These are phyloP conservation scores for Hermaeophaga mercurialis DNA, from an alignment of 2,888 invertebrate genomes.

Conservation along the genomic window DNA sequence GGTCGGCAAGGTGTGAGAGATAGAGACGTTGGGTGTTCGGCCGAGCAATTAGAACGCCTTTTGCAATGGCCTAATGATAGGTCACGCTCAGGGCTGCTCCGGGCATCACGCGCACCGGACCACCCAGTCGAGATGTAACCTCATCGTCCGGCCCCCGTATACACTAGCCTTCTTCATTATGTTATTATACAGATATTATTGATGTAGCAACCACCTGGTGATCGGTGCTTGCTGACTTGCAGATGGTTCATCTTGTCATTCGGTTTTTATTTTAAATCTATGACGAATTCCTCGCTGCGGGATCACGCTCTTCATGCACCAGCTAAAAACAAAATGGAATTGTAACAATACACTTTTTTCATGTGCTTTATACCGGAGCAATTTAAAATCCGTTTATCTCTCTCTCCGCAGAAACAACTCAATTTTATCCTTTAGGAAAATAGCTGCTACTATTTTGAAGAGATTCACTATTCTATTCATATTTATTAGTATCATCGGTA, in stretches of 20 bases:
- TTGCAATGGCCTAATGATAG: conserved; percentile 60
- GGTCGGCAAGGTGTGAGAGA: conserved; percentile 52
- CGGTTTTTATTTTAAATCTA: conserved; percentile 30
- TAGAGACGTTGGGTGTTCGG: conserved; percentile 56
- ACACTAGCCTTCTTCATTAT: conserved; percentile 49
- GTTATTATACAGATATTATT: conserved; percentile 55
- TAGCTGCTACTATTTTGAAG: too few relatives aligned
- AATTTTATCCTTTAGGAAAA: too few relatives aligned
- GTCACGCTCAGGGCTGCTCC: conserved; percentile 52
- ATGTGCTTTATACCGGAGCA: too few relatives aligned
- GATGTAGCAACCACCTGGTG: conserved; percentile 52
- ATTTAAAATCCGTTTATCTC: conserved; percentile 4
- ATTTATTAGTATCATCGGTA: too few relatives aligned
- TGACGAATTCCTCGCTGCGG: conserved; percentile 26
- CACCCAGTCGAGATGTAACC: conserved; percentile 50
- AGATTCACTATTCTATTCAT: too few relatives aligned
- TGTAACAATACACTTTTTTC: too few relatives aligned
- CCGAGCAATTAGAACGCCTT: conserved; percentile 60
- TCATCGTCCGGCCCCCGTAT: conserved; percentile 44
- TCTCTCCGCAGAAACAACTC: too few relatives aligned
- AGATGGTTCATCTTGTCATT: conserved; percentile 40
- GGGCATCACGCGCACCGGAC: conserved; percentile 54
- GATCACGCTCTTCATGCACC: conserved; percentile 17
- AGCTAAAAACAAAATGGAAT: conserved; percentile 24
- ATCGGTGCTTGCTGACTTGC: conserved; percentile 50